Evolutionary conservation across 2,113 vertebrate species (phyloP), one percentile per base, ranked within the genome.

Genomic region (Phylloscopus trochilus): DNA sequence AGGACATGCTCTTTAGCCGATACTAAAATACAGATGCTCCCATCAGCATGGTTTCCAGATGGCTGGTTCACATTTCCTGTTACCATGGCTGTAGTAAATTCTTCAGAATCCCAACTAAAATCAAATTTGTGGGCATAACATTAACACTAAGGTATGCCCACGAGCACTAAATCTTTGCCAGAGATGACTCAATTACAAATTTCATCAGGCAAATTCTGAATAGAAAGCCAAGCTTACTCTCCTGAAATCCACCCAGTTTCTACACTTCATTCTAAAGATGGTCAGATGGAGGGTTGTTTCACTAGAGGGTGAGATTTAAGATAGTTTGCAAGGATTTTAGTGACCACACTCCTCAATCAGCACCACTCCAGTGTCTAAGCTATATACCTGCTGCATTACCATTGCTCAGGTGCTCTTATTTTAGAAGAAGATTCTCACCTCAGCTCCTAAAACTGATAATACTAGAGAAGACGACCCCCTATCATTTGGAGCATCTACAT

Each of bases 181-280:
- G 88, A 80, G 43, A 80, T 58, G 30, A 87, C 58, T 89, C 53
- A 55, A 79, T 72, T 81, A 87, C 39, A 68, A 78, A 94, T 70
- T 86, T 77, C 35, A 89, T 59, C 47, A 81, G 63, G 10, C 18
- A 67, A 88, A 77, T 86, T 89, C 79, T 83, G 60, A 81, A 67
- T 7, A 81, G 43, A 78, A 92, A 92, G 52, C 13, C 0, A 0
- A 89, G 47, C 5, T 83, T 80, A 39, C 33, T 67, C 39, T 89
- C 49, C 52, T 92, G 68, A 86, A 96, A 89, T 78, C 64, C 31
- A 81, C 27, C 30, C 68, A 78, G 33, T n/a, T 90, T 72, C 52
- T n/a, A 51, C 13, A 33, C 44, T 46, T 86, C 24, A 17, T 64
- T 68, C 52, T 70, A 37, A 80, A 90, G 79, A 66, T 5, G 33